Percentiles rank a stretch among this genome's conserved stretches.
Conservation (phyloP, 2,888 invertebrate species). For the Drosophila kanekoi region DNA sequence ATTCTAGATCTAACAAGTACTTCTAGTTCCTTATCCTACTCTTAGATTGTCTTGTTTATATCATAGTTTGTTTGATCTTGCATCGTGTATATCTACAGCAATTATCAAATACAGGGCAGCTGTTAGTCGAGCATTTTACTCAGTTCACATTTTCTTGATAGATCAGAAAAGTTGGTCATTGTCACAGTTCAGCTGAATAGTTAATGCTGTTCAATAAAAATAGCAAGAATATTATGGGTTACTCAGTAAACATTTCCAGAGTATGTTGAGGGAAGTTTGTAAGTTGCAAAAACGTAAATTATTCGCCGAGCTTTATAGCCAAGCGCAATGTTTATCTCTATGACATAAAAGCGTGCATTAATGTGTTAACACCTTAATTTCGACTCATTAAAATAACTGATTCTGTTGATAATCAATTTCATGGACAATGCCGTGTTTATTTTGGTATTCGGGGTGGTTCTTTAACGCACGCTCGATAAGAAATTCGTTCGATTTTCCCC, state of each 20-base stretch:
- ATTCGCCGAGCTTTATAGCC: constrained; percentile 6
- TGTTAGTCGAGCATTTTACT: neutral
- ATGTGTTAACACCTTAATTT: constrained; percentile 42
- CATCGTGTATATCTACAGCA: too few relatives aligned
- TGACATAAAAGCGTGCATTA: constrained; percentile 20
- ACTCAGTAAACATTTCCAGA: neutral
- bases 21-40: too few relatives aligned
- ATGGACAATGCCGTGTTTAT: constrained; percentile 38
- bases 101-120: neutral
- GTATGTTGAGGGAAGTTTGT: neutral
- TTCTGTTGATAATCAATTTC: constrained; percentile 55
- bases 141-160: neutral
- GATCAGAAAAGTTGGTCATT: constrained; percentile 18
- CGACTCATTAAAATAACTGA: constrained; percentile 26
- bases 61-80: too few relatives aligned
- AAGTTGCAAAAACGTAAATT: constrained; percentile 13
- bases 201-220: neutral
- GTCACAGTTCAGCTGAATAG: constrained; percentile 12
- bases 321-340: constrained; percentile 24
- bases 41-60: too few relatives aligned
- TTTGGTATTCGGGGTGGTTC: constrained; percentile 24
- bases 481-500: constrained; percentile 16
- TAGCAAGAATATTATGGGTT: neutral
- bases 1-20: too few relatives aligned
- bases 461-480: constrained; percentile 38